These are phyloP conservation scores for Chroicocephalus ridibundus DNA, from an alignment of 2,113 vertebrate genomes.

Conservation along the genomic window DNA sequence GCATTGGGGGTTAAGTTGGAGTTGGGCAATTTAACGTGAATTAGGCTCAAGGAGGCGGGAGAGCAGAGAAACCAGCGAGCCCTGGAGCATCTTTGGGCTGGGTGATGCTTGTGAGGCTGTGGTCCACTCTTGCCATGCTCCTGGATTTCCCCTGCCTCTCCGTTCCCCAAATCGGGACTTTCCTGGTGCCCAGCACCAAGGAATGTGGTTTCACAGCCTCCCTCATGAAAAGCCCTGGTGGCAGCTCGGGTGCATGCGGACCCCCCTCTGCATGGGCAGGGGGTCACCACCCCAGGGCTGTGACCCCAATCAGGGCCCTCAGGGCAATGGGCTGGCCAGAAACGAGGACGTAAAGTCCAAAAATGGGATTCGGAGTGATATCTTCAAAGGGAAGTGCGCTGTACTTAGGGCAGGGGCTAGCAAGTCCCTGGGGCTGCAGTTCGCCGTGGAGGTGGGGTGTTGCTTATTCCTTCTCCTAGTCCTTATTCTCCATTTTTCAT, in stretches of 20 bases:
- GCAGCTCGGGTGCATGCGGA: accelerated
- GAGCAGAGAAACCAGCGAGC: neutral
- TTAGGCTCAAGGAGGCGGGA: neutral
- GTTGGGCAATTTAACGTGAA: neutral
- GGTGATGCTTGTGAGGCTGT: neutral
- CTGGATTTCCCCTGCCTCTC: neutral
- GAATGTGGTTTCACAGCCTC: neutral
- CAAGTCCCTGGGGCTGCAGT: neutral
- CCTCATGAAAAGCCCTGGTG: accelerated
- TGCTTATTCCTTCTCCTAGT: neutral
- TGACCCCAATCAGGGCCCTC: accelerated
- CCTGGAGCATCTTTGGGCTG: neutral
- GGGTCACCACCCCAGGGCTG: neutral
- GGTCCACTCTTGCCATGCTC: neutral
- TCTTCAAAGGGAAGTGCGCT: neutral
- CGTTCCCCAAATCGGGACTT: neutral
- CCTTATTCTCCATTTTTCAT: neutral
- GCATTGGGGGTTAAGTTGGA: accelerated
- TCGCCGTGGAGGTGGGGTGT: neutral
- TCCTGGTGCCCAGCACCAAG: neutral
- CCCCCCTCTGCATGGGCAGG: neutral
- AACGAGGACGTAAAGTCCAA: neutral
- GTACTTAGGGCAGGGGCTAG: no score
- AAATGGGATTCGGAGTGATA: neutral
- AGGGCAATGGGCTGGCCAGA: neutral